phyloP scores from a whole-genome alignment of 2,888 invertebrate species.

The Automeris io region DNA sequence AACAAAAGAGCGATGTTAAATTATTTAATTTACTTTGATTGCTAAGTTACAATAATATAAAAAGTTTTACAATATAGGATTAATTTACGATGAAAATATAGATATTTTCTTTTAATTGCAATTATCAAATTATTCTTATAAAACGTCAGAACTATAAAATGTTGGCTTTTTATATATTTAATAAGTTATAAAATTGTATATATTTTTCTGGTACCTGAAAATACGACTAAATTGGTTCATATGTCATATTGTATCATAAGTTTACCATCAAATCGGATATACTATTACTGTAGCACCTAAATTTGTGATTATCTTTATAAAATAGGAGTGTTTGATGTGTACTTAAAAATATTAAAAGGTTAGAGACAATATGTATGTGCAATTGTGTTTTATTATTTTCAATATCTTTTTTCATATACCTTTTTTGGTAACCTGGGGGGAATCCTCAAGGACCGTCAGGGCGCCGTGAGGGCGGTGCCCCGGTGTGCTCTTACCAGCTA shows the following conservation, averaged over 20 bases:
- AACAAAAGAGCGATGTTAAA: too few relatives aligned
- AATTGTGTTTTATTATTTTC: constrained; percentile 25
- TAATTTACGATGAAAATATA: too few relatives aligned
- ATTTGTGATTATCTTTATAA: constrained; percentile 49
- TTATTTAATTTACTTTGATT: too few relatives aligned
- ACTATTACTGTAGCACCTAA: constrained; percentile 35
- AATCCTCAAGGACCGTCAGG: too few relatives aligned
- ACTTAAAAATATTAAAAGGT: constrained; percentile 50
- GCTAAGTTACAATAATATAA: too few relatives aligned
- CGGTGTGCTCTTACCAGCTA: too few relatives aligned
- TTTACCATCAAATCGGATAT: constrained; percentile 56
- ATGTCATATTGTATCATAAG: constrained; percentile 42
- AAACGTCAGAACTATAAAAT: too few relatives aligned
- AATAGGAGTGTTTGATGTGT: constrained; percentile 43
- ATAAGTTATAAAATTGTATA: constrained; percentile 16
- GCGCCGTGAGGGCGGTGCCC: too few relatives aligned
- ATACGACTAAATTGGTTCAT: constrained; percentile 15
- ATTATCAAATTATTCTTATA: too few relatives aligned
- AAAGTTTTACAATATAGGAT: too few relatives aligned
- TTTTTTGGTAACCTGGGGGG: too few relatives aligned
- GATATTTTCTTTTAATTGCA: too few relatives aligned
- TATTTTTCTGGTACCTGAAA: constrained; percentile 24
- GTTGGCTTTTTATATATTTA: constrained; percentile 10
- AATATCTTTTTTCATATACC: not conserved
- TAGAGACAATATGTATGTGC: constrained; percentile 40